Base-by-base conservation (phyloP, 2,797 vertebrate genomes). In the Labeo calbasu region DNA sequence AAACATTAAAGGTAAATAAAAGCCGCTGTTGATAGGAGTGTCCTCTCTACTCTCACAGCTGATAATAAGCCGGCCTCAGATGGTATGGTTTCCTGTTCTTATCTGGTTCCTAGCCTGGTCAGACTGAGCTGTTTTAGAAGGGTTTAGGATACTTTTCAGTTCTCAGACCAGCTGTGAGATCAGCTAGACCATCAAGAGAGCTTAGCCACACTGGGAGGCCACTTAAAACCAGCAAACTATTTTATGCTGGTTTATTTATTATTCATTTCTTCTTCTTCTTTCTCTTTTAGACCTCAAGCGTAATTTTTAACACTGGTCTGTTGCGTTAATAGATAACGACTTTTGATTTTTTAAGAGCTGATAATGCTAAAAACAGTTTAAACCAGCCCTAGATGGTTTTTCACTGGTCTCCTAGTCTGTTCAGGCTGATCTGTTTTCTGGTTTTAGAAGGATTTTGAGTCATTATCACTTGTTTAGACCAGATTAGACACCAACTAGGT, bases 1-100 rank as follows among this genome's bases (percentile, higher is more conserved):
- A 86, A 87, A 94, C 94, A 0, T 82, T 97, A 0, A 97, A 97
- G 96, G 96, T 97, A 86, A 73, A 66, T 66, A 5, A 13, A 70
- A 61, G 80, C 23, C 14, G 10, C 21, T 19, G 21, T 51, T 21
- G 25, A 7, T 25, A 23, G 17, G 21, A 19, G 36, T 59, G 32
- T 9, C 32, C 32, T 79, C 48, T 46, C 15, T 61, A 21, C 25
- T n/a, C 4, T 53, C 19, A 13, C 75, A 17, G n/a, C 14, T n/a
- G 50, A 55, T 57, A 21, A 23, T 11, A 28, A 40, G 21, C 21
- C 21, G 12, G 12, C 5, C 19, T 36, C 23, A 19, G 4, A 51
- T 28, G 36, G 68, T 46, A 51, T 19, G 66, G 68, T 48, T 46
- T 53, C 28, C 32, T 40, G 28, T 77, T 43, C 32, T 57, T 40